A percentile compares a stretch with the other conserved stretches of the same genome.
These are phyloP conservation scores for Eulemur macaco DNA, from an alignment of 2,113 vertebrate species.

Conservation along the genomic window DNA sequence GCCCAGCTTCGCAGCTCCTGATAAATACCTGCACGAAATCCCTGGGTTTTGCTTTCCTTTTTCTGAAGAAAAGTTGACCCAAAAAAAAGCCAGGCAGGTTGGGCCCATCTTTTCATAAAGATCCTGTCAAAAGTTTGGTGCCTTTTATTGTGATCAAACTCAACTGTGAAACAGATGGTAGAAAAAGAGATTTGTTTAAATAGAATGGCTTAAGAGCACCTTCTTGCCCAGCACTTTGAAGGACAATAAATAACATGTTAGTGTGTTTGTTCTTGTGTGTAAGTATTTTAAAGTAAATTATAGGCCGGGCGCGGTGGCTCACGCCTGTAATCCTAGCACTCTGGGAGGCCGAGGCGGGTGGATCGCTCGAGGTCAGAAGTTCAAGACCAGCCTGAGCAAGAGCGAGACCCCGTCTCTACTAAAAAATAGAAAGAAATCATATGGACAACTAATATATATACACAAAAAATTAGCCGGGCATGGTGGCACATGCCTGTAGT, in stretches of 20 bases:
- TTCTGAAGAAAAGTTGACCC: background rate
- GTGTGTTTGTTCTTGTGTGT: fast-evolving
- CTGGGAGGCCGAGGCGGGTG: no score
- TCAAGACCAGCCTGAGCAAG: no score
- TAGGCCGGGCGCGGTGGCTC: no score
- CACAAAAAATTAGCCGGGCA: no score
- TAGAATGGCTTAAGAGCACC: no score
- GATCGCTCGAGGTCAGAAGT: no score
- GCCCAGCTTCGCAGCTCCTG: background rate
- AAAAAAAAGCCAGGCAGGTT: background rate
- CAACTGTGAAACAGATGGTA: background rate
- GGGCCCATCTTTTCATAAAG: background rate
- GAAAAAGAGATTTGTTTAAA: background rate
- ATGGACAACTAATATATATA: no score
- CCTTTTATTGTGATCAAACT: background rate
- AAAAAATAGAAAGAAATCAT: no score
- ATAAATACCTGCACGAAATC: background rate
- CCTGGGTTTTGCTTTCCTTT: background rate
- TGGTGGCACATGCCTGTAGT: no score
- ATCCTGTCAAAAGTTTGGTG: background rate
- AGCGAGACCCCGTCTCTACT: no score
- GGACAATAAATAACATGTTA: fast-evolving
- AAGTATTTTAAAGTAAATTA: background rate
- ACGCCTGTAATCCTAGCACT: no score
- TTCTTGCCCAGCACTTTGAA: fast-evolving